Evolutionary conservation across 37 sponge, comb jelly and placozoan genomes (phyloP), one percentile per base, ranked within the genome.

Genomic region (Amphimedon queenslandica): DNA sequence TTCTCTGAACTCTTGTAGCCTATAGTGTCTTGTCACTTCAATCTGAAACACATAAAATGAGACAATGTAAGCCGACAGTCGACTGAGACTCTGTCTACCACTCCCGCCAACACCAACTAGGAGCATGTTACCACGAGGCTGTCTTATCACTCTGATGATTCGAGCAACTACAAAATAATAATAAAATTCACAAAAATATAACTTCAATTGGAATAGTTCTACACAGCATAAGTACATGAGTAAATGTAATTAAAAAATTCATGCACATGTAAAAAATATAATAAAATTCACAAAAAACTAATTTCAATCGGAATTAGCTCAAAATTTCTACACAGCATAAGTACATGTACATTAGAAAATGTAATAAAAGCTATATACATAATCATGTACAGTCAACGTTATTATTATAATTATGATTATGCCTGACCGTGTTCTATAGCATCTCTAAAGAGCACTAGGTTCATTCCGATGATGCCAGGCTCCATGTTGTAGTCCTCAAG

Each of bases 401-500:
- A n/a, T n/a, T n/a, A n/a, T n/a, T n/a, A n/a, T n/a, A n/a, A n/a
- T n/a, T n/a, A n/a, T n/a, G n/a, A n/a, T n/a, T n/a, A n/a, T 35
- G 4, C 18, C 78, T 1, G 43, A 84, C 93, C 90, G 64, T 98
- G 99, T 61, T 98, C 99, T 42, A 98, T 94, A 69, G 99, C 99
- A 80, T 98, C 95, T 51, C 78, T 86, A 77, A 98, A 98, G 41
- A 98, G 90, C 28, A 98, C 99, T 21, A 95, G 89, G 58, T 84
- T 82, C 96, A 99, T 99, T 40, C 90, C 67, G 29, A 99, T 92
- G 53, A 87, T 75, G 23, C 93, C 99, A 60, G 96, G 99, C 71
- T 95, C 95, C 78, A 81, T 99, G 89, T 99, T 99, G 74, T 99
- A 95, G 77, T 99, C 96, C 42, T 99, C 93, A 23, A 99, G 88